Conservation (phyloP, 2,888 invertebrate genomes). For the Synergus umbraculus region DNA sequence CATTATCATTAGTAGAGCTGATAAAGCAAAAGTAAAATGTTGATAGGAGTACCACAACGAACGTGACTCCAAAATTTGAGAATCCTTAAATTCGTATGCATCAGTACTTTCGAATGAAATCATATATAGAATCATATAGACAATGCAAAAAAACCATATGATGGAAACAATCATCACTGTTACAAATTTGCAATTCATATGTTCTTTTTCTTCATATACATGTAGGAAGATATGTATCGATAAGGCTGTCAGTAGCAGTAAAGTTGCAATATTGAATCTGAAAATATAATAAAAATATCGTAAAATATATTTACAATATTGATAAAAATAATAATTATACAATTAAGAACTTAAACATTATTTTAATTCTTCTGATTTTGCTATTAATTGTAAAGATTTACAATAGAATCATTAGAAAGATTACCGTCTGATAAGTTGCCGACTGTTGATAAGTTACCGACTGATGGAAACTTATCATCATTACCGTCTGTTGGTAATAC, state of each 20-base stretch:
- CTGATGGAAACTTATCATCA: too few species aligned
- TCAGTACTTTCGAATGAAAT: neutral
- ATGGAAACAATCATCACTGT: neutral
- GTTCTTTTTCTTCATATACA: slow-evolving; percentile 6
- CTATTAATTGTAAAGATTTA: too few species aligned
- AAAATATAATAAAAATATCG: neutral
- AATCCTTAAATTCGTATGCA: neutral
- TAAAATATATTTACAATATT: neutral
- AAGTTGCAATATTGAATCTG: slow-evolving; percentile 2
- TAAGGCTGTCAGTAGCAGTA: neutral
- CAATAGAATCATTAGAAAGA: too few species aligned
- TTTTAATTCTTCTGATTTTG: too few species aligned
- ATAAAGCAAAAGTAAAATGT: neutral
- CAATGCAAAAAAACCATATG: slow-evolving; percentile 5
- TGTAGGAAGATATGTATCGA: neutral
- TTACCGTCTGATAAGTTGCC: too few species aligned
- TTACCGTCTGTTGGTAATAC: too few species aligned
- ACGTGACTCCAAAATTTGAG: neutral
- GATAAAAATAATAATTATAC: too few species aligned
- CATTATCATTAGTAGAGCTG: neutral
- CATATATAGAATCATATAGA: neutral
- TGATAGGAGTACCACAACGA: neutral
- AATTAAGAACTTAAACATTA: too few species aligned
- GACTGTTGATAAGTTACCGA: too few species aligned
- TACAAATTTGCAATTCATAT: neutral